Evolutionary conservation across 2,797 vertebrate genomes (phyloP), one percentile per base, ranked within the genome.

Genomic region (Parauchenoglanis ngamensis): DNA sequence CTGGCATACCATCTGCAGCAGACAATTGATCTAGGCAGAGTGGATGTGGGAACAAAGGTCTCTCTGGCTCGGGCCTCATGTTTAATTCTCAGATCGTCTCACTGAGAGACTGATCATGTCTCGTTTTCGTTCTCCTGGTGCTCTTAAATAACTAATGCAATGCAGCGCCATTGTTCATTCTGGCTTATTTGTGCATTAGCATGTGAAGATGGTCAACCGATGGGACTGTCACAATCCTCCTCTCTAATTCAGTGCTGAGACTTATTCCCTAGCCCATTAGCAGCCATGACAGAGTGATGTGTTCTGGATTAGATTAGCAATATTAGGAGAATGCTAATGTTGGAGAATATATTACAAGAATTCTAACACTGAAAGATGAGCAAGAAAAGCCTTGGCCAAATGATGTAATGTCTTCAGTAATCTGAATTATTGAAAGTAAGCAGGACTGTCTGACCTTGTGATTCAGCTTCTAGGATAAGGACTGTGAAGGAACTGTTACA

Each of bases 81-180:
- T 91, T 92, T 92, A 90, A 92, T 92, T 92, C 90, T 79, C 68
- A 70, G 21, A 76, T 61, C 6, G 75, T 70, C 85, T 90, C 87
- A 8, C 75, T 10, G 54, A 86, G 88, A 89, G 89, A 91, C 84
- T 89, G 90, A 90, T 90, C 83, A 44, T 67, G 87, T 88, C 88
- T 89, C 59, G 56, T 67, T 61, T 86, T 70, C 49, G 23, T 84
- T 85, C 79, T 76, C 52, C 57, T 72, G 67, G 78, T 79, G 57
- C 65, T n/a, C 31, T 31, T 73, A 87, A 88, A 88, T 88, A 86
- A 85, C 70, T 68, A 67, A 89, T 87, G 70, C 80, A 63, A 67
- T 75, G 73, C 78, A 65, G 81, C 31, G n/a, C 54, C 68, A 54
- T 57, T 76, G 84, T 86, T 84, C 85, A 78, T 56, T 63, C 79